Evolutionary conservation across 2,113 vertebrate species (phyloP).

Genomic region (Albula goreensis): DNA sequence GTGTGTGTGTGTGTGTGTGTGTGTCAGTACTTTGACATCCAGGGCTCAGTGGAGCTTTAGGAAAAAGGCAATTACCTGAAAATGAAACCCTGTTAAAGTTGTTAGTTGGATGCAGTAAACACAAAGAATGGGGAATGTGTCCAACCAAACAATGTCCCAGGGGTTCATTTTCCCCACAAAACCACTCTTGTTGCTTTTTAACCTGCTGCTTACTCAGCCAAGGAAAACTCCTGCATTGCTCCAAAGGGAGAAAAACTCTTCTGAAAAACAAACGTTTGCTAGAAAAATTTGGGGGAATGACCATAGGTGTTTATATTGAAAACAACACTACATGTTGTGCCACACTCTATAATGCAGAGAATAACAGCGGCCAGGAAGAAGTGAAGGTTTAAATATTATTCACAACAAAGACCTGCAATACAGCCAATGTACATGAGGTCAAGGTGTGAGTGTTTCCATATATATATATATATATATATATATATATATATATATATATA

Average conservation of each 20-base stretch:
- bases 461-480: too few species aligned
- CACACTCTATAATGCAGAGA: too few species aligned
- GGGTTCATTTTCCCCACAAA: not conserved
- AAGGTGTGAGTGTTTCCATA: too few species aligned
- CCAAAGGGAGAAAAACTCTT: not conserved
- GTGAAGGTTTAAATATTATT: not conserved
- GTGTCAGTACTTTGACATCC: not conserved
- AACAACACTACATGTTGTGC: too few species aligned
- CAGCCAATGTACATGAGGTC: too few species aligned
- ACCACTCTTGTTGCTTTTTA: not conserved
- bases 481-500: too few species aligned
- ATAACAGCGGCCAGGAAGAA: not conserved
- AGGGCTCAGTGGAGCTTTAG: not conserved
- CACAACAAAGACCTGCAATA: too few species aligned
- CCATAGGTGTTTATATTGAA: not conserved
- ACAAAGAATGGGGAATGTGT: not conserved
- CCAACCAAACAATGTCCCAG: not conserved
- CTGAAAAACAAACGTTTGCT: too few species aligned
- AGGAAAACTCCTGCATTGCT: not conserved
- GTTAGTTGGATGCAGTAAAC: not conserved
- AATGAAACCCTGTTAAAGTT: not conserved
- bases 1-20: not conserved
- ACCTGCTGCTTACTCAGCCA: not conserved
- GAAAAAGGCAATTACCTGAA: not conserved
- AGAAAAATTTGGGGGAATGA: not conserved